phyloP scores from a whole-genome alignment of 2,113 vertebrate species.

The Ceratotherium simum region DNA sequence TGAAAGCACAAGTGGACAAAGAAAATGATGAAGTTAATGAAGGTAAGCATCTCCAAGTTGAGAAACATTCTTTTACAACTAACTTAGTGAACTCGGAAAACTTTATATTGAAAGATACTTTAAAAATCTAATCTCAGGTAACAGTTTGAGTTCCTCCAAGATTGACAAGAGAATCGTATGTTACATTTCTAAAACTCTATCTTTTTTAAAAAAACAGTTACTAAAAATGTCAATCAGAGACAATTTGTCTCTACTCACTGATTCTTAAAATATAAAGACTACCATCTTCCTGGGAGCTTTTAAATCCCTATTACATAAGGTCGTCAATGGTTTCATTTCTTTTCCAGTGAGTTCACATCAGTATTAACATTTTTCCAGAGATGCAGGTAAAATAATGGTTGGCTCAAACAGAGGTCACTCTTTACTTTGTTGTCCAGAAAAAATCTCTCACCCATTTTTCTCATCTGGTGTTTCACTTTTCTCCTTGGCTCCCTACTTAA shows the following conservation, averaged over 20 bases:
- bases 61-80: neutral
- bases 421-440: neutral
- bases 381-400: neutral
- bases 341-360: neutral
- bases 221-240: neutral
- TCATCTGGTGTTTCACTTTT: neutral
- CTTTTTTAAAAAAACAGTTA: slow-evolving; percentile 9
- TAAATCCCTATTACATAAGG: neutral
- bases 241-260: neutral
- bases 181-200: neutral
- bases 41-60: slow-evolving; percentile 86
- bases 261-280: neutral
- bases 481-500: neutral
- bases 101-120: neutral
- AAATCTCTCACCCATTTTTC: neutral
- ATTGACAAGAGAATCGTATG: neutral
- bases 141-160: neutral
- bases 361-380: neutral
- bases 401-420: neutral
- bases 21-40: slow-evolving; percentile 96
- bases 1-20: slow-evolving; percentile 96
- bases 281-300: neutral
- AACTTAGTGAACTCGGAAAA: neutral
- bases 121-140: neutral
- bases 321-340: neutral